Percentiles rank a stretch among this genome's conserved stretches.
phyloP scores from a whole-genome alignment of 2,888 invertebrate genomes.

The Tenthredo distinguenda region DNA sequence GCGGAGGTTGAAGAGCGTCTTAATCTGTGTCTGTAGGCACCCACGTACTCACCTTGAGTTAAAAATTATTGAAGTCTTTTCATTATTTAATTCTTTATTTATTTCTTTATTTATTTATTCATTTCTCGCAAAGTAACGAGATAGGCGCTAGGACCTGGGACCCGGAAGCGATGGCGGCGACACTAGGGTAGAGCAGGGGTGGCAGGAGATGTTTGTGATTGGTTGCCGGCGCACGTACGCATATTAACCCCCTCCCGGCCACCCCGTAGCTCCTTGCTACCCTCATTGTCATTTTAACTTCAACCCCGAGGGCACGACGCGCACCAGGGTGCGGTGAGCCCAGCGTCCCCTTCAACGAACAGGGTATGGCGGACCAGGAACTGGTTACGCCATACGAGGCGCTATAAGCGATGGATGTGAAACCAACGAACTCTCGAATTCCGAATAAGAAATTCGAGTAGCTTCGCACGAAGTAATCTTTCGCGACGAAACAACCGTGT shows the following conservation, averaged over 20 bases:
- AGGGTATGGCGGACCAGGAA: conserved; percentile 60
- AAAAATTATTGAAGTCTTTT: neutral
- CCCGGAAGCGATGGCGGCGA: conserved; percentile 71
- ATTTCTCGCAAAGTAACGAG: neutral
- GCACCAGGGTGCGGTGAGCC: conserved; percentile 23
- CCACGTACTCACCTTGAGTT: neutral
- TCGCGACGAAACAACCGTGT: no score
- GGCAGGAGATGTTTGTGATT: conserved; percentile 70
- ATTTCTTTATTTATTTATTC: neutral
- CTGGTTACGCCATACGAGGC: neutral
- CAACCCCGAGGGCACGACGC: conserved; percentile 65
- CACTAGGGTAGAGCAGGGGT: conserved; percentile 27
- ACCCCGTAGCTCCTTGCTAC: conserved; percentile 64
- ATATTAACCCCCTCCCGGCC: conserved; percentile 70
- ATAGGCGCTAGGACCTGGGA: neutral
- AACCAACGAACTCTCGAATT: neutral
- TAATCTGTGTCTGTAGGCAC: no score
- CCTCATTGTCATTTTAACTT: conserved; percentile 78
- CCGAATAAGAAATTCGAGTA: neutral
- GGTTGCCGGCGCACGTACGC: conserved; percentile 72
- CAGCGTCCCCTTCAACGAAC: conserved; percentile 24
- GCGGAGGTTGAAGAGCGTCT: no score
- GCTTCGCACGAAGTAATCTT: no score
- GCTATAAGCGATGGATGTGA: neutral
- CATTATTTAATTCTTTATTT: neutral